These are phyloP conservation scores for crab-eating macaque (Macaca fascicularis) DNA, from an alignment of 2,113 vertebrate genomes.

Conservation along the genomic window T2T-MFA8v1.1 NC_088387.1:109930001-109930500, in stretches of 20 bases:
- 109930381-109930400: neutral
- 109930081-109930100: neutral
- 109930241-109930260: neutral
- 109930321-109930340: neutral
- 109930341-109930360: neutral
- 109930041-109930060: neutral
- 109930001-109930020: neutral
- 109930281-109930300: neutral
- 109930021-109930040: neutral
- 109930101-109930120: neutral
- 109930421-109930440: neutral
- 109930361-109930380: neutral
- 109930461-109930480: neutral
- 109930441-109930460: too few species aligned
- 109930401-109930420: neutral
- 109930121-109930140: neutral
- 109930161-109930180: neutral
- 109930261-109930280: neutral
- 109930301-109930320: neutral
- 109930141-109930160: neutral
- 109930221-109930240: neutral
- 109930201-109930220: neutral
- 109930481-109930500: neutral
- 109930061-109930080: neutral
- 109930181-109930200: neutral